Evolutionary conservation across 1,140 invertebrate species (phyloP).

Genomic region (Megalopta genalis): DNA sequence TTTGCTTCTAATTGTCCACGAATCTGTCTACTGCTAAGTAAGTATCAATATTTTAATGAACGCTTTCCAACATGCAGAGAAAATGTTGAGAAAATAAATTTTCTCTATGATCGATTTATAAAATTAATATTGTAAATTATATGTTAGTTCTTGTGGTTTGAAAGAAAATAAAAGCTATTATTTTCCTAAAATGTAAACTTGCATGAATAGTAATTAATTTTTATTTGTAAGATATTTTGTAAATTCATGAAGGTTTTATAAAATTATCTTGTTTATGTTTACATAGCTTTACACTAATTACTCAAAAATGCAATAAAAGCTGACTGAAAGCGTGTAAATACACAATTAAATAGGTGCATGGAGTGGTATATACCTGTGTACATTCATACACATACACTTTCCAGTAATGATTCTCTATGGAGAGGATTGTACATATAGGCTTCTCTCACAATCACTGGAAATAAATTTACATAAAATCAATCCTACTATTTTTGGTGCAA

Average conservation of each 20-base stretch:
- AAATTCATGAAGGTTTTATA: not conserved
- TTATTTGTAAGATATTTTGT: not conserved
- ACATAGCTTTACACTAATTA: not conserved
- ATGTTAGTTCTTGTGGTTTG: not conserved
- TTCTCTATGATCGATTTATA: not conserved
- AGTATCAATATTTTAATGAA: slow-evolving; percentile 14
- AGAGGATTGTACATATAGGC: not conserved
- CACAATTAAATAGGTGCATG: not conserved
- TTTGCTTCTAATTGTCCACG: slow-evolving; percentile 11
- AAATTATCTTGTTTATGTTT: not conserved
- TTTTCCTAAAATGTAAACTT: not conserved
- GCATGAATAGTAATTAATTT: not conserved
- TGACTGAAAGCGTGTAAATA: not conserved
- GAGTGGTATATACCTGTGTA: not conserved
- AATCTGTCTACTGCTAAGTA: slow-evolving; percentile 11
- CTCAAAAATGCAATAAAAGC: not conserved
- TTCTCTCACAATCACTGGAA: not conserved
- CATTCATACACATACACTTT: not conserved
- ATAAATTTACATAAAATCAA: not conserved
- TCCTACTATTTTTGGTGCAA: not conserved
- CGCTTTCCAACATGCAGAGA: not conserved
- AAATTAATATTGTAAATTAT: not conserved
- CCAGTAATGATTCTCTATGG: not conserved
- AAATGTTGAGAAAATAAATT: not conserved
- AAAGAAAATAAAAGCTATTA: not conserved